phyloP scores from a whole-genome alignment of 2,797 vertebrate genomes.

The Hybognathus amarus region DNA sequence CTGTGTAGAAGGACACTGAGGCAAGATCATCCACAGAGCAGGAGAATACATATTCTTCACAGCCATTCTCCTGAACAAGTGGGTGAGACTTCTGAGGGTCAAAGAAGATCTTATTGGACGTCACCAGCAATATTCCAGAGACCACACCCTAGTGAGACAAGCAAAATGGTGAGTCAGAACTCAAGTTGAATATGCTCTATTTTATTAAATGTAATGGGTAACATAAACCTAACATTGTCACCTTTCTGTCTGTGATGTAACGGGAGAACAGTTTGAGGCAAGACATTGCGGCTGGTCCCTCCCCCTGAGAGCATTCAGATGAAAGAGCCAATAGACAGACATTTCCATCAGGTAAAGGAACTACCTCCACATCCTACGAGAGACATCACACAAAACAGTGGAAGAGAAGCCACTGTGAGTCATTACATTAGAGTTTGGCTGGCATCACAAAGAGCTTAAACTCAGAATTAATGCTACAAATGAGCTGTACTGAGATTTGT shows the following conservation, averaged over 20 bases:
- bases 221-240: conserved; percentile 52
- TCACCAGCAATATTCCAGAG: conserved; percentile 81
- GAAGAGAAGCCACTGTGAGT: conserved; percentile 6
- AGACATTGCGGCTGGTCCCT: conserved; percentile 68
- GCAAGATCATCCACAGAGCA: conserved; percentile 74
- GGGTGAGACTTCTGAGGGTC: conserved; percentile 82
- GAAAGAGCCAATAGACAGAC: conserved; percentile 81
- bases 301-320: conserved; percentile 76
- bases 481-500: background rate
- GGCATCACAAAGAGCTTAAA: background rate
- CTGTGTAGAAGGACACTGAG: conserved; percentile 78
- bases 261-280: conserved; percentile 82
- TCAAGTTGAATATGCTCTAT: background rate
- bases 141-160: conserved; percentile 76
- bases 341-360: conserved; percentile 81
- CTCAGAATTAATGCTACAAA: background rate
- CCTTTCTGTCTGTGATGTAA: conserved; percentile 83
- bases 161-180: background rate
- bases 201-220: background rate
- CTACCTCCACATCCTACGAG: conserved; percentile 81
- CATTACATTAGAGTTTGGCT: background rate
- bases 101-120: conserved; percentile 82
- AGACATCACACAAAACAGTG: background rate
- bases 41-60: conserved; percentile 82
- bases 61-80: conserved; percentile 81